Base-by-base conservation (phyloP, 64 coral and sea anemone species). In the Hydrozoanthus tunicans region DNA sequence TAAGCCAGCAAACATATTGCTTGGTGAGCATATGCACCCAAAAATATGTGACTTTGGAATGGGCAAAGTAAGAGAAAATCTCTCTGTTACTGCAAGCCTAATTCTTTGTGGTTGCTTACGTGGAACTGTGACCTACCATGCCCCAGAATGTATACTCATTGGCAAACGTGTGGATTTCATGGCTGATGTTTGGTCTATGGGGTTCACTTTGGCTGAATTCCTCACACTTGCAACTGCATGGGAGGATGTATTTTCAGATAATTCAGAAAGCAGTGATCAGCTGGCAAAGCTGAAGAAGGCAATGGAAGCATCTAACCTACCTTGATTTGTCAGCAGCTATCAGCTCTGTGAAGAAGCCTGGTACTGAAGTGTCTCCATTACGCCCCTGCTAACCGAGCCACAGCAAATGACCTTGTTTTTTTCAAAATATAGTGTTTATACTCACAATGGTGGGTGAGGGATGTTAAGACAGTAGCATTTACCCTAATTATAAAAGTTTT, bases 41-140 rank as follows among this genome's bases (percentile, higher is more conserved):
- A 91, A 91, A 69, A 81, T 82, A n/a, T 91, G 90, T 82, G 90
- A 91, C 70, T 91, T 91, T 81, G 90, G 78, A 1, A 56, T 91
- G 51, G 90, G 90, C 55, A 80, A 81, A 10, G 15, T 91, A 70
- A 54, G 55, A 58, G 7, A 91, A 56, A 80, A 82, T 8, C 51
- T 81, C 5, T 81, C 78, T 57, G 79, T 91, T n/a, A 91, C 77
- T 12, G 52, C 53, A 71, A 91, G 78, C 61, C 8, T 81, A 5
- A 70, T 62, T 17, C 13, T 91, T 8, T 57, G 6, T 80, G 90
- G 79, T 52, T 91, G 78, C 17, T n/a, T 91, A 3, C 77, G 82
- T 58, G 90, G 90, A 58, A 91, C 90, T 11, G 54, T 81, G 4
- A 58, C 78, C 10, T 91, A 55, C 79, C 27, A 82, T 56, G 14